Evolutionary conservation across 2,113 vertebrate species (phyloP).

Genomic region (Sus scrofa): DNA sequence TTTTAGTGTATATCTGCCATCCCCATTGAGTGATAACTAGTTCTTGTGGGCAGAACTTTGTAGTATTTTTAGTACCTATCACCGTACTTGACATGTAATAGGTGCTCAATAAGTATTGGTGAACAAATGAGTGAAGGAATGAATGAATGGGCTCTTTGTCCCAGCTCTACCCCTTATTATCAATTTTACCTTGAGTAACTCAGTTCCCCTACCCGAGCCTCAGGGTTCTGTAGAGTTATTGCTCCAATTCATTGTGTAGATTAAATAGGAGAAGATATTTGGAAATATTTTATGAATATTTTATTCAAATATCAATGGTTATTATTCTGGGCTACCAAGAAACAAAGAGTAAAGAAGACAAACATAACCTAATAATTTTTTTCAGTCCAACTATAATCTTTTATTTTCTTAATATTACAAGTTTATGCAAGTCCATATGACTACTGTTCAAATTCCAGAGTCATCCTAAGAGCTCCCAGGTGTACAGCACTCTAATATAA

Average conservation of each 20-base stretch:
- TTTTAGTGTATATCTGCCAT: background rate
- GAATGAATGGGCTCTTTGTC: background rate
- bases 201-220: background rate
- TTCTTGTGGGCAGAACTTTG: background rate
- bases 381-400: slow-evolving; percentile 16
- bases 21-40: background rate
- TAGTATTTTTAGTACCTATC: background rate
- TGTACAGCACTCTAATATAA: slow-evolving; percentile 38
- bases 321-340: slow-evolving; percentile 25
- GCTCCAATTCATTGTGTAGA: background rate
- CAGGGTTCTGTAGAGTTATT: background rate
- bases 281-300: slow-evolving; percentile 49
- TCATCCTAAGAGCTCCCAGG: slow-evolving; percentile 26
- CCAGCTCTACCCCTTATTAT: background rate
- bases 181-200: background rate
- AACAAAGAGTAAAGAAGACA: slow-evolving; percentile 53
- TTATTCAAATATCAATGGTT: slow-evolving; percentile 9
- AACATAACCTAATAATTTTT: slow-evolving; percentile 42
- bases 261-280: slow-evolving; percentile 28
- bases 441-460: slow-evolving; percentile 51
- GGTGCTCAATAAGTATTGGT: background rate
- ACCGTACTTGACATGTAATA: background rate
- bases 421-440: background rate
- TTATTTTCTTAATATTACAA: slow-evolving; percentile 57
- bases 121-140: background rate